Conservation (phyloP, 2,113 vertebrate species). For the Neotragus pygmaeus region DNA sequence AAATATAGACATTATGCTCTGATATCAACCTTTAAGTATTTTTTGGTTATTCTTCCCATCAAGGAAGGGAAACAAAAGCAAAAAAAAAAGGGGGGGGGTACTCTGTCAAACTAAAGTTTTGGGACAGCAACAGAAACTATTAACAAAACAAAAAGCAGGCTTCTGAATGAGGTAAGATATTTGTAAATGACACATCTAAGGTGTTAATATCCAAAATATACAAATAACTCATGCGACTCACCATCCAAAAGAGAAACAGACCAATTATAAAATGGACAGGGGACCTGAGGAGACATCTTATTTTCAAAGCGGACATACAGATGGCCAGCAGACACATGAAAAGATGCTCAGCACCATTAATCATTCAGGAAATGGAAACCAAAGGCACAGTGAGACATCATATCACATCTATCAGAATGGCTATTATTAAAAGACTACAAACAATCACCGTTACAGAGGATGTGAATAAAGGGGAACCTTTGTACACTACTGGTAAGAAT, state of each 20-base stretch:
- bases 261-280: background rate
- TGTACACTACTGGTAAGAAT: background rate
- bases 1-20: background rate
- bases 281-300: background rate
- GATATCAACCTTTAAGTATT: background rate
- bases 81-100: rapidly evolving
- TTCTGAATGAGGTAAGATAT: background rate
- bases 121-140: background rate
- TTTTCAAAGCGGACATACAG: background rate
- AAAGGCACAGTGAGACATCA: background rate
- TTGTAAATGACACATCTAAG: background rate
- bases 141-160: background rate
- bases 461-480: background rate
- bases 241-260: background rate
- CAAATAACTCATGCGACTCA: background rate
- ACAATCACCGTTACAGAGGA: background rate
- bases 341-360: background rate
- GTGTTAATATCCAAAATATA: background rate
- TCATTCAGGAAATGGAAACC: background rate
- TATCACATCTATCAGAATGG: background rate
- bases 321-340: background rate
- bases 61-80: background rate
- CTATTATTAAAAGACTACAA: background rate
- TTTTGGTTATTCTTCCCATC: background rate
- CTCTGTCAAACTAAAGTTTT: background rate